Base-by-base conservation (phyloP, 2,113 vertebrate species). In the Chionis minor region DNA sequence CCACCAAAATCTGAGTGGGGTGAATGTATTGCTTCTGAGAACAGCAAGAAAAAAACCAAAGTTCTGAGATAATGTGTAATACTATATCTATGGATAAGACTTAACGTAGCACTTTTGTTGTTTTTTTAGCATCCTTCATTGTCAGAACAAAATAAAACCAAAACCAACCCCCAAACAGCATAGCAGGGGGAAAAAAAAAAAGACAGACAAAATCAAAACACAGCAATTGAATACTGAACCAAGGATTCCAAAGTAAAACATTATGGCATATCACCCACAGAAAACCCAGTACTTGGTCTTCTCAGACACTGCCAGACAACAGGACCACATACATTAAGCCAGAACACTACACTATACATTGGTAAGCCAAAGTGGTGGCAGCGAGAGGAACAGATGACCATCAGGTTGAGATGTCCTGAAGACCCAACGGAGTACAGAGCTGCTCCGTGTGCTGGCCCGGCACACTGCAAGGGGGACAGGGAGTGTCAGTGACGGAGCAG, bases 311-410 rank as follows among this genome's bases (percentile, higher is more conserved):
- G 79, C 15, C 49, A 28, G 70, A 28, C 55, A 33, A 30, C 17
- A 30, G 74, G 22, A 42, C 1, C 49, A 17, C 0, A 0, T 0
- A 12, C 3, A 0, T 1, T 5, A 20, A 16, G 52, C 5, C 78
- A 45, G 71, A 35, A 49, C 47, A 7, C 8, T 0, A 9, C 0
- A 0, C 1, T 1, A 2, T 1, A 35, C 26, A 6, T 3, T 2
- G 33, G 72, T 73, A 15, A 63, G 66, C 16, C 30, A 1, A 1
- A 3, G 26, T 0, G 2, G 30, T 26, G 69, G 27, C 45, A 40
- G 63, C 38, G 9, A 14, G n/a, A 51, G 69, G 49, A 44, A 15
- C 4, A 0, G 4, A 3, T 1, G 72, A 10, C 26, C 3, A 2
- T 2, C 15, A 8, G 30, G 23, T 0, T 7, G 35, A 20, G 87